These are phyloP conservation scores for Polydrusus cervinus DNA, from an alignment of 2,888 invertebrate species.

Conservation along the genomic window DNA sequence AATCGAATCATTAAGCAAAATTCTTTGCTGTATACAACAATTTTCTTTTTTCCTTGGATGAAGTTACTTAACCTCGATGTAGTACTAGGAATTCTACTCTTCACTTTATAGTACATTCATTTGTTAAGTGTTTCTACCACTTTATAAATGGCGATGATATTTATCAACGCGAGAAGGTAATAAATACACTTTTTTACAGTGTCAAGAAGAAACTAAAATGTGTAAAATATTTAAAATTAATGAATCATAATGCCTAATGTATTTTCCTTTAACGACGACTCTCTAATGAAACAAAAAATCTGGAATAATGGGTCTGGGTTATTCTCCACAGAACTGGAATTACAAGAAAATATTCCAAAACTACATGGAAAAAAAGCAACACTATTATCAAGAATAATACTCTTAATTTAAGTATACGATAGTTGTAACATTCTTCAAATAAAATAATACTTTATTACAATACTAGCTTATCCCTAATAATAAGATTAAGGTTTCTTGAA, in stretches of 20 bases:
- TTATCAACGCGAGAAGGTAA: slow-evolving; percentile 52
- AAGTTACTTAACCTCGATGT: slow-evolving; percentile 39
- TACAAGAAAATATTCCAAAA: too few relatives aligned
- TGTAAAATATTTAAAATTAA: slow-evolving; percentile 42
- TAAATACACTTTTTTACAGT: slow-evolving; percentile 45
- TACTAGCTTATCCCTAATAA: too few relatives aligned
- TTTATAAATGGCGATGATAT: slow-evolving; percentile 42
- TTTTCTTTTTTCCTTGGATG: slow-evolving; percentile 16
- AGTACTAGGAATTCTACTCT: slow-evolving; percentile 41
- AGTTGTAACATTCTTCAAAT: too few relatives aligned
- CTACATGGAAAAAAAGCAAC: too few relatives aligned
- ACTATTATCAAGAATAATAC: too few relatives aligned
- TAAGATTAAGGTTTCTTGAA: too few relatives aligned
- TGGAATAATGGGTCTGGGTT: slow-evolving; percentile 23
- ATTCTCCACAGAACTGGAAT: neutral
- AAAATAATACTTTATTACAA: too few relatives aligned
- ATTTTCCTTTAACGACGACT: slow-evolving; percentile 11
- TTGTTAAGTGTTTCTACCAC: slow-evolving; percentile 45
- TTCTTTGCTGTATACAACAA: slow-evolving; percentile 3
- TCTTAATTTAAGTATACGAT: too few relatives aligned
- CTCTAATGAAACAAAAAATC: slow-evolving; percentile 39
- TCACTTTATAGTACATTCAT: slow-evolving; percentile 43
- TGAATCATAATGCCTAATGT: slow-evolving; percentile 22
- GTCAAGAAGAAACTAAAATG: slow-evolving; percentile 38
- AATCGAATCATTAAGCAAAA: slow-evolving; percentile 18